phyloP scores from a whole-genome alignment of 2,113 vertebrate genomes.

The Bufo gargarizans region DNA sequence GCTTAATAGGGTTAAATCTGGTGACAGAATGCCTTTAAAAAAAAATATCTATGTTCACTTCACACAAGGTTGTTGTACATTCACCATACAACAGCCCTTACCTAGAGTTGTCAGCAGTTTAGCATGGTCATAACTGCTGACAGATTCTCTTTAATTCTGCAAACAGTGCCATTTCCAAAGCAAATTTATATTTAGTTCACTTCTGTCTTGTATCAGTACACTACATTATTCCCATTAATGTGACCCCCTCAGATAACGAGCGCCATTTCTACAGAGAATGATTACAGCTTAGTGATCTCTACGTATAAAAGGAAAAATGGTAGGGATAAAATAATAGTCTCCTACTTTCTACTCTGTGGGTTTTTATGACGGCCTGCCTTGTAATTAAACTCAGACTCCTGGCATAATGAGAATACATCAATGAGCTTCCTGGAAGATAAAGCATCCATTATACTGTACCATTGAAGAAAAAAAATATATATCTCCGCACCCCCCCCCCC shows the following conservation, averaged over 20 bases:
- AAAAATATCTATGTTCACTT: too few relatives aligned
- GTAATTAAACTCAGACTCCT: conserved; percentile 30
- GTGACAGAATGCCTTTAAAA: too few relatives aligned
- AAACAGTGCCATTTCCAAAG: background rate
- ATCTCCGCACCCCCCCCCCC: too few relatives aligned
- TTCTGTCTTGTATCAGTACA: background rate
- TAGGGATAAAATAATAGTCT: background rate
- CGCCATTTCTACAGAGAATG: background rate
- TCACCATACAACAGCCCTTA: too few relatives aligned
- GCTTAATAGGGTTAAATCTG: too few relatives aligned
- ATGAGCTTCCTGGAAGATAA: conserved; percentile 33
- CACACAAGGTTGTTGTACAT: too few relatives aligned
- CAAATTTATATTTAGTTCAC: background rate
- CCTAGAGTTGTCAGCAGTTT: too few relatives aligned
- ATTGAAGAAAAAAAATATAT: background rate
- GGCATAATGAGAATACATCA: background rate
- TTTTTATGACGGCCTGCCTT: conserved; percentile 1
- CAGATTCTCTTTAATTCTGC: too few relatives aligned
- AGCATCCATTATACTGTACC: conserved; percentile 20
- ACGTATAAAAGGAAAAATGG: background rate
- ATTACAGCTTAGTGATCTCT: conserved; percentile 23
- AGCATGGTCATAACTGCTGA: too few relatives aligned
- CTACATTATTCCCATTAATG: background rate
- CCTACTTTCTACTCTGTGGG: background rate
- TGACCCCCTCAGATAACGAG: background rate